Evolutionary conservation across 2,888 invertebrate genomes (phyloP).

Genomic region (Hirtodrosophila trivittata): DNA sequence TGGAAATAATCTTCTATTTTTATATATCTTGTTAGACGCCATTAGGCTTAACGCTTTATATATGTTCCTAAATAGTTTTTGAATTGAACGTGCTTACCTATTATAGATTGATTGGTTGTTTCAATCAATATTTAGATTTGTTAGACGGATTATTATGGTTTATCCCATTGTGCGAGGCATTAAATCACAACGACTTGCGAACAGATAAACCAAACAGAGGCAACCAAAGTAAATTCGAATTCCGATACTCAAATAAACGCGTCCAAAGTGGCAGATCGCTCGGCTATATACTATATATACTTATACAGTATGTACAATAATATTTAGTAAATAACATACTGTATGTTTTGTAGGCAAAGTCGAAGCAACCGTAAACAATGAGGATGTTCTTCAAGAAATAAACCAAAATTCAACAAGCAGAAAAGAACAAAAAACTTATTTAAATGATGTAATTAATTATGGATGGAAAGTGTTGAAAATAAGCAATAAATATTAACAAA

Average conservation of each 20-base stretch:
- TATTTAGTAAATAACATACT: too few species aligned
- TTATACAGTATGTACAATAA: constrained; percentile 4
- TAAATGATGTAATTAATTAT: constrained; percentile 20
- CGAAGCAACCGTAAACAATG: constrained; percentile 29
- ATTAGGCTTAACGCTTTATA: too few species aligned
- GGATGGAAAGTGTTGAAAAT: constrained; percentile 14
- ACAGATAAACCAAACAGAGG: constrained; percentile 57
- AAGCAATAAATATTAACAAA: constrained; percentile 18
- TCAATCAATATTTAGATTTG: background rate
- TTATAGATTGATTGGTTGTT: too few species aligned
- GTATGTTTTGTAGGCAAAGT: constrained; percentile 7
- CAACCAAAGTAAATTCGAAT: constrained; percentile 52
- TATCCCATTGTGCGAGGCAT: constrained; percentile 48
- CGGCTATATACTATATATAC: background rate
- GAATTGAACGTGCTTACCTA: too few species aligned
- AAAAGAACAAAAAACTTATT: constrained; percentile 1
- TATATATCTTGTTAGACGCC: too few species aligned
- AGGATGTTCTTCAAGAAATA: constrained; percentile 17
- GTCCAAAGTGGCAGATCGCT: constrained; percentile 44
- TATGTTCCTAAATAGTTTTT: too few species aligned
- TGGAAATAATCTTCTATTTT: too few species aligned
- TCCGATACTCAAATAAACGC: constrained; percentile 64
- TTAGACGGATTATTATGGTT: constrained; percentile 8
- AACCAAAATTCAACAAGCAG: constrained; percentile 15
- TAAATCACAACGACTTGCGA: constrained; percentile 57